phyloP scores from a whole-genome alignment of 2,113 vertebrate species.

The Triplophysa tibetana region DNA sequence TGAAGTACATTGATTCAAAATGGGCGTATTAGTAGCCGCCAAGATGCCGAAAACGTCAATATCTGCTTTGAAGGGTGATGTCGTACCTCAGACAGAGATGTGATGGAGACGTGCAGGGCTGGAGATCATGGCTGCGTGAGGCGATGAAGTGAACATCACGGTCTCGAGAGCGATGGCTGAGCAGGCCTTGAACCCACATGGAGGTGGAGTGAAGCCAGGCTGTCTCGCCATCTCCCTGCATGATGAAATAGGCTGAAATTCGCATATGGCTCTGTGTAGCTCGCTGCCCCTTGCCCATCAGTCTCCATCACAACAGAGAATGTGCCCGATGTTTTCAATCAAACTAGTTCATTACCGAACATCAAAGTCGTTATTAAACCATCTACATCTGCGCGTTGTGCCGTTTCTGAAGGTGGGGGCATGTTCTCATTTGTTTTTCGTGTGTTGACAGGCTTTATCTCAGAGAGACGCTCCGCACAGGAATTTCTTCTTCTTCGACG shows the following conservation, averaged over 20 bases:
- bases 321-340: constrained; percentile 5
- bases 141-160: constrained; percentile 31
- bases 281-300: constrained; percentile 40
- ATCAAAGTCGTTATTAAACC: background rate
- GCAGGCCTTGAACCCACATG: constrained; percentile 49
- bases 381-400: background rate
- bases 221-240: constrained; percentile 55
- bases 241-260: constrained; percentile 72
- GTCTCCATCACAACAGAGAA: constrained; percentile 31
- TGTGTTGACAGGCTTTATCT: constrained; percentile 82
- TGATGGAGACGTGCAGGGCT: constrained; percentile 8
- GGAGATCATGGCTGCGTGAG: constrained; percentile 13
- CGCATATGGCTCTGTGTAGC: constrained; percentile 44
- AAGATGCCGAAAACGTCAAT: background rate
- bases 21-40: background rate
- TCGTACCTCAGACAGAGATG: constrained; percentile 6
- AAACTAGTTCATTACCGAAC: constrained; percentile 9
- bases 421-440: constrained; percentile 9
- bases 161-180: constrained; percentile 23
- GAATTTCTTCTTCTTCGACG: constrained; percentile 95
- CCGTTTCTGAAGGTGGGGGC: background rate
- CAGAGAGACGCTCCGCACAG: constrained; percentile 88
- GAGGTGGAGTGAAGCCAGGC: constrained; percentile 51
- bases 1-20: background rate
- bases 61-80: constrained; percentile 19